A percentile compares a stretch with the other conserved stretches of the same genome.
These are phyloP conservation scores for Labeo rohita DNA, from an alignment of 2,113 vertebrate genomes.

Conservation along the genomic window DNA sequence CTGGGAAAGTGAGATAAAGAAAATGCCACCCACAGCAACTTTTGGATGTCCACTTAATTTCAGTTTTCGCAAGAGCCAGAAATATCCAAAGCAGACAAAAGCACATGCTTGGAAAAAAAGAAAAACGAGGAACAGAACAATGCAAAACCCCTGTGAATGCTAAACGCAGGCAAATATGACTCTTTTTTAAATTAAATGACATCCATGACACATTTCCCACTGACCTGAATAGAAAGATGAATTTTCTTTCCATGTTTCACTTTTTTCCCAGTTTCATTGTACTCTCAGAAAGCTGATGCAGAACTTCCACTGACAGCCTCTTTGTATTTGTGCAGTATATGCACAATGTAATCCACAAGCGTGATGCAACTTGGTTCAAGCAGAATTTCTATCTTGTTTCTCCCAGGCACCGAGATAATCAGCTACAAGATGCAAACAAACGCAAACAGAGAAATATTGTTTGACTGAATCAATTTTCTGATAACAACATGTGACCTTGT, in stretches of 20 bases:
- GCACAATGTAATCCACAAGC: slow-evolving; percentile 28
- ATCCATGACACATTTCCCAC: slow-evolving; percentile 11
- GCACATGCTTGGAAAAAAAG: neutral
- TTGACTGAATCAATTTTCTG: slow-evolving; percentile 27
- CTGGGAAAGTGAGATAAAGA: slow-evolving; percentile 35
- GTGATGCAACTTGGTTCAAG: slow-evolving; percentile 16
- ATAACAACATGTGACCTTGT: neutral
- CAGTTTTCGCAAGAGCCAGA: slow-evolving; percentile 13
- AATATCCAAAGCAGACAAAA: slow-evolving; percentile 22
- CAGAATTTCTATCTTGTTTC: slow-evolving; percentile 27
- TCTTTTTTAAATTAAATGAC: slow-evolving; percentile 3
- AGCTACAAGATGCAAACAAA: slow-evolving; percentile 19
- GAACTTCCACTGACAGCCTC: slow-evolving; percentile 31
- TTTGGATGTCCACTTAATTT: slow-evolving; percentile 31
- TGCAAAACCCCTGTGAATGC: neutral
- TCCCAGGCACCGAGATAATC: slow-evolving; percentile 2
- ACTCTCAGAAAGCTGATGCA: slow-evolving; percentile 42
- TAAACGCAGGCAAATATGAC: neutral
- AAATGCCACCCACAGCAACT: slow-evolving; percentile 28
- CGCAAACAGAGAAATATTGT: slow-evolving; percentile 6
- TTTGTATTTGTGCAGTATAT: slow-evolving; percentile 30
- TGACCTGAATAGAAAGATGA: slow-evolving; percentile 30
- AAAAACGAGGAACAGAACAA: neutral
- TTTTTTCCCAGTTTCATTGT: slow-evolving; percentile 28
- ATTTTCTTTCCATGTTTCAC: slow-evolving; percentile 18